Conservation (phyloP, 2,797 vertebrate species). For the Schizopygopsis malacanthus region DNA sequence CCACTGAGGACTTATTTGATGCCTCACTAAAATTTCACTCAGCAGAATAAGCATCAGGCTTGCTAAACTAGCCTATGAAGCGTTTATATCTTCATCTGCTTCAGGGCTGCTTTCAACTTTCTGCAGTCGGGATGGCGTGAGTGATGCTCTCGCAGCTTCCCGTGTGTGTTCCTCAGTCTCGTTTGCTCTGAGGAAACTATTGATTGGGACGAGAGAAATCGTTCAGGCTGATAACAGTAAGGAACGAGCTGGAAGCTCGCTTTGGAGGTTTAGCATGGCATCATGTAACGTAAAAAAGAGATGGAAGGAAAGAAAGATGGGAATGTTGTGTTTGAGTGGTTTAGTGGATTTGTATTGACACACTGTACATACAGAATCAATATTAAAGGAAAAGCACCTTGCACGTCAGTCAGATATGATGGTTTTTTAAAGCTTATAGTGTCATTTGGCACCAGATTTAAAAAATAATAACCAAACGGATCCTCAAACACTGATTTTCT, state of each 20-base stretch:
- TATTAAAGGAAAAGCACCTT: not conserved
- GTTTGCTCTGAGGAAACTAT: conserved; percentile 74
- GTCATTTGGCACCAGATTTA: not conserved
- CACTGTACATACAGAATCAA: not conserved
- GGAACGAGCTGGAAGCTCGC: conserved; percentile 74
- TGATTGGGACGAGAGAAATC: conserved; percentile 72
- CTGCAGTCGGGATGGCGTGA: conserved; percentile 60
- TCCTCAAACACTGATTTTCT: not conserved
- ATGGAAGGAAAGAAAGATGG: not conserved
- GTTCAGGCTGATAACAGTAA: conserved; percentile 73
- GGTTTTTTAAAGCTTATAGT: not conserved
- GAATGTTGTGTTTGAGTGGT: not conserved
- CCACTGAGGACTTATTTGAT: not conserved
- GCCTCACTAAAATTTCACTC: not conserved
- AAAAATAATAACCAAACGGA: not conserved
- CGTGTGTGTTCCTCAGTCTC: conserved; percentile 66
- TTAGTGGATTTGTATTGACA: not conserved
- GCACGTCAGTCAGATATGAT: not conserved
- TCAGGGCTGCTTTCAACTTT: conserved; percentile 40
- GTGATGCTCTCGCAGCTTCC: conserved; percentile 69
- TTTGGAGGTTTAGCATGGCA: conserved; percentile 57
- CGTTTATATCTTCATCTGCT: conserved; percentile 26
- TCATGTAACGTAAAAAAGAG: not conserved
- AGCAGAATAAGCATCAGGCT: not conserved
- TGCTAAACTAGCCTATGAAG: conserved; percentile 18